These are phyloP conservation scores for Tinea pellionella DNA, from an alignment of 2,888 invertebrate genomes.

Conservation along the genomic window DNA sequence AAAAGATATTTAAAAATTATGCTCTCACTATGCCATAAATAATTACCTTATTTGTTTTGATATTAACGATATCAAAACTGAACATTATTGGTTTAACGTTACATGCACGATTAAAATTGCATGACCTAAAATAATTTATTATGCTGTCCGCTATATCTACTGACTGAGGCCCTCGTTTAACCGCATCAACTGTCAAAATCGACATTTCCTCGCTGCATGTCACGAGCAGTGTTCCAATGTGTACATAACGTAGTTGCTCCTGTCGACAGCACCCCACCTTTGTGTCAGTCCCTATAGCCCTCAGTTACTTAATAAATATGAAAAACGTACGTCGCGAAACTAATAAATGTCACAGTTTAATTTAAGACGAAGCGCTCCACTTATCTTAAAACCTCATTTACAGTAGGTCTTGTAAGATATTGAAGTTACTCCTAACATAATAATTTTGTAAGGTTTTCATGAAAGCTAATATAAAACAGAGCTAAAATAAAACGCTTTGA, in stretches of 20 bases:
- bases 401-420: too few relatives aligned
- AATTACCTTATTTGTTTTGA: too few relatives aligned
- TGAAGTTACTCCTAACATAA: too few relatives aligned
- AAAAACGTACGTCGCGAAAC: background rate
- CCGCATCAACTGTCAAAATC: constrained; percentile 3
- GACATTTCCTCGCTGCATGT: constrained; percentile 1
- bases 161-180: background rate
- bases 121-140: constrained; percentile 1
- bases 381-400: background rate
- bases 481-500: too few relatives aligned
- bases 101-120: constrained; percentile 3
- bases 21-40: too few relatives aligned
- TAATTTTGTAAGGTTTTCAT: too few relatives aligned
- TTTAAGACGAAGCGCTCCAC: background rate
- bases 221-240: background rate
- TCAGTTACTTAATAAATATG: background rate
- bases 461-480: too few relatives aligned
- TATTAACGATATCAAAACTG: too few relatives aligned
- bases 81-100: constrained; percentile 8
- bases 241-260: constrained; percentile 4
- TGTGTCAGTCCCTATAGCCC: background rate
- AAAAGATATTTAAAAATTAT: too few relatives aligned
- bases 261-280: background rate
- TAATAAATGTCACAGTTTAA: background rate
- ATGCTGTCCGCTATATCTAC: background rate